A percentile compares a stretch with the other conserved stretches of the same genome.
phyloP scores from a whole-genome alignment of 2,888 invertebrate genomes.

The Amphipoea oculea region DNA sequence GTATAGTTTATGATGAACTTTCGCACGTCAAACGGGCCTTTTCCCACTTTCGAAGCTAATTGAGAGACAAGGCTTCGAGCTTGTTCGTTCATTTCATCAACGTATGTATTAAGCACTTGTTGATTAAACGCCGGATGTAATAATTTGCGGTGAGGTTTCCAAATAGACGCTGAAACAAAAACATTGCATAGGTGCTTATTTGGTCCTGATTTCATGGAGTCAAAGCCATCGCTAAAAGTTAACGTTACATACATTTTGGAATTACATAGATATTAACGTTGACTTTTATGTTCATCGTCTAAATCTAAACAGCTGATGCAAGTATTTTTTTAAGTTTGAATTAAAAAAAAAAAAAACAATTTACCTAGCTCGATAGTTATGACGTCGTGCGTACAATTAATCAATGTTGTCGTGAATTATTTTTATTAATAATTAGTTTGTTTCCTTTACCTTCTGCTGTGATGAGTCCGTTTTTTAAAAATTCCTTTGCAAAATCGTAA shows the following conservation, averaged over 20 bases:
- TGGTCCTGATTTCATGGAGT: background rate
- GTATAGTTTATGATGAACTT: constrained; percentile 52
- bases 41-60: constrained; percentile 57
- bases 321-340: background rate
- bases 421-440: background rate
- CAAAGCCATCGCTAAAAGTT: background rate
- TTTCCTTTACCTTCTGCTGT: background rate
- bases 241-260: background rate
- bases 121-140: constrained; percentile 72
- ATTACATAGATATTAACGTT: background rate
- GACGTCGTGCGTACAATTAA: background rate
- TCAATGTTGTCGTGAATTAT: background rate
- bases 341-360: background rate
- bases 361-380: background rate
- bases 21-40: constrained; percentile 65
- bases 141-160: constrained; percentile 74
- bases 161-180: constrained; percentile 47
- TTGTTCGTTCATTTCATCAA: constrained; percentile 68
- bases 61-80: constrained; percentile 55
- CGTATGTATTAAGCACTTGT: constrained; percentile 65
- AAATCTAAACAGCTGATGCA: background rate
- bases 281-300: background rate
- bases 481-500: background rate
- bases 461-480: background rate
- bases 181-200: no score